Evolutionary conservation across 1,140 invertebrate genomes (phyloP), one percentile per base, ranked within the genome.

Genomic region (Ostrea edulis): DNA sequence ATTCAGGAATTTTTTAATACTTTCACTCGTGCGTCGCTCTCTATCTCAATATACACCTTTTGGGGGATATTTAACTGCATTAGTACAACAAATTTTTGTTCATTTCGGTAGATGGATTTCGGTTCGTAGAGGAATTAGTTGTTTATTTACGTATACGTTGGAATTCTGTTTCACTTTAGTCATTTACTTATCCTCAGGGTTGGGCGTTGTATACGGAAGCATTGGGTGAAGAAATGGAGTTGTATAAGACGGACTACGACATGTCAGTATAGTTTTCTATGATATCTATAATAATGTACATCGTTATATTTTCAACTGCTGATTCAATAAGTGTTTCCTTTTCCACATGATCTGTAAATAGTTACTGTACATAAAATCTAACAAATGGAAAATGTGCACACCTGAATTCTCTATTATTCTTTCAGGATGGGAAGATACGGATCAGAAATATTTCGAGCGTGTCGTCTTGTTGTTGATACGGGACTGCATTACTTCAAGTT

Each of bases 201-300:
- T 95, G 95, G 95, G 95, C 90, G 0, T 89, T 95, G 25, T 95
- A 95, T 88, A 90, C 93, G 9, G 95, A 95, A 87, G 93, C 92
- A 82, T 90, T 95, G 2, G 95, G 95, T 5, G 92, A 95, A 88
- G 95, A 95, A 86, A 89, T 90, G 86, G 87, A 88, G 29, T 53
- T 93, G 20, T 93, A 91, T 83, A 62, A 89, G 62, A 88, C 91
- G 29, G 90, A 91, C 9, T 91, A 91, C 85, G 89, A 91, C 71
- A 52, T 90, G 91, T 92, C 84, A 89, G 89, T 89, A 71, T 9
- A n/a, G n/a, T n/a, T n/a, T n/a, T n/a, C n/a, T n/a, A n/a, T n/a
- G n/a, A n/a, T n/a, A n/a, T n/a, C n/a, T n/a, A n/a, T n/a, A n/a
- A n/a, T n/a, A n/a, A n/a, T n/a, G n/a, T n/a, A n/a, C n/a, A n/a